Evolutionary conservation across 2,797 vertebrate species (phyloP).

Genomic region (Triplophysa bombifrons): DNA sequence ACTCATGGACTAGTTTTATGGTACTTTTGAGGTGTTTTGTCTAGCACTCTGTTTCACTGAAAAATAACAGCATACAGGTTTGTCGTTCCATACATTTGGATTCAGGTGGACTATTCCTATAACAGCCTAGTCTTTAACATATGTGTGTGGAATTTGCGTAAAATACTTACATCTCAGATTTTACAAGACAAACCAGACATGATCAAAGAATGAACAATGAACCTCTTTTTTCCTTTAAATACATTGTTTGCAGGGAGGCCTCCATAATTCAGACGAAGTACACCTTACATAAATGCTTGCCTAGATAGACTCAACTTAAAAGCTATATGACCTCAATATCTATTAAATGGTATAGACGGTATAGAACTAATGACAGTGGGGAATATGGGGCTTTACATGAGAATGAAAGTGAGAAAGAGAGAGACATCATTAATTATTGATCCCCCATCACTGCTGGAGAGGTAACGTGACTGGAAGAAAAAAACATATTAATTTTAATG

Average conservation of each 20-base stretch:
- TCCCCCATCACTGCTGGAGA: constrained; percentile 57
- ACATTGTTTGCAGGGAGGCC: background rate
- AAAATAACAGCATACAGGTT: background rate
- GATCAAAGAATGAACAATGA: background rate
- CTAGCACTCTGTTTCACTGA: background rate
- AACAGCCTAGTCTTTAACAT: background rate
- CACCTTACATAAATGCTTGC: background rate
- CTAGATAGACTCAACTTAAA: constrained; percentile 1
- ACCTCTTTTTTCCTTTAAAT: background rate
- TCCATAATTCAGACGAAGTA: background rate
- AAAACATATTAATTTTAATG: constrained; percentile 62
- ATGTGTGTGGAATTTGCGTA: background rate
- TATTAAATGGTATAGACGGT: background rate
- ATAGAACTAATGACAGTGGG: constrained; percentile 39
- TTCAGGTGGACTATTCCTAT: background rate
- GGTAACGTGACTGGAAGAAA: constrained; percentile 49
- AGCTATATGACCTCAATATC: constrained; percentile 44
- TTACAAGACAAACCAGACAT: background rate
- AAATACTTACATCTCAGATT: background rate
- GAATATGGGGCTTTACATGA: constrained; percentile 50
- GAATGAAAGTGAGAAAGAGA: constrained; percentile 48
- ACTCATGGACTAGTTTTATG: background rate
- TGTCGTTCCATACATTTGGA: background rate
- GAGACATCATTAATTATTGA: constrained; percentile 63
- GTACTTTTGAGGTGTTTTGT: background rate